Conservation (phyloP, 2,888 invertebrate genomes). For the Hypena proboscidalis region DNA sequence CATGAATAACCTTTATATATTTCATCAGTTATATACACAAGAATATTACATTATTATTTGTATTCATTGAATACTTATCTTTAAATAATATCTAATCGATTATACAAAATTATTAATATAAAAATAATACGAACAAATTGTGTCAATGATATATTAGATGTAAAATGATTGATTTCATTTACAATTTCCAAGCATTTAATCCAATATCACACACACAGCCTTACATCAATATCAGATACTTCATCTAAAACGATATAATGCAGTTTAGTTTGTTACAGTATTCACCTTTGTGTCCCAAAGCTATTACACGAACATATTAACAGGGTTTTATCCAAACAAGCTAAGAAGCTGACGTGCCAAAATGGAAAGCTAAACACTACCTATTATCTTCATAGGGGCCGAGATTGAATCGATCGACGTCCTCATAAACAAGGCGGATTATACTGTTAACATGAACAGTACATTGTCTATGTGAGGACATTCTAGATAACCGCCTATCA, state of each 20-base stretch:
- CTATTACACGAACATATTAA: slow-evolving; percentile 45
- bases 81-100: no score
- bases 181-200: no score
- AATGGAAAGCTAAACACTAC: slow-evolving; percentile 60
- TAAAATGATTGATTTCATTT: no score
- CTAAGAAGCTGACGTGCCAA: slow-evolving; percentile 56
- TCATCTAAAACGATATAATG: slow-evolving; percentile 1
- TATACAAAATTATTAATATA: no score
- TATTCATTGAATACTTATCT: no score
- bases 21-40: no score
- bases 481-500: slow-evolving; percentile 18
- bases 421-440: slow-evolving; percentile 55
- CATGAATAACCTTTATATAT: no score
- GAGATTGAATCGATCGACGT: slow-evolving; percentile 59
- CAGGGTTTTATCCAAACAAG: slow-evolving; percentile 57
- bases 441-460: slow-evolving; percentile 37
- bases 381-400: slow-evolving; percentile 54
- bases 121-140: no score
- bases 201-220: no score
- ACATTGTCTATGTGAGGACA: slow-evolving; percentile 18
- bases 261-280: slow-evolving; percentile 6
- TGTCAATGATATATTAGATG: no score
- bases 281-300: slow-evolving; percentile 17
- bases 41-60: no score
- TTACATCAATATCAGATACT: no score